Evolutionary conservation across 2,888 invertebrate species (phyloP), one percentile per base, ranked within the genome.

Genomic region (Pherbina coryleti): DNA sequence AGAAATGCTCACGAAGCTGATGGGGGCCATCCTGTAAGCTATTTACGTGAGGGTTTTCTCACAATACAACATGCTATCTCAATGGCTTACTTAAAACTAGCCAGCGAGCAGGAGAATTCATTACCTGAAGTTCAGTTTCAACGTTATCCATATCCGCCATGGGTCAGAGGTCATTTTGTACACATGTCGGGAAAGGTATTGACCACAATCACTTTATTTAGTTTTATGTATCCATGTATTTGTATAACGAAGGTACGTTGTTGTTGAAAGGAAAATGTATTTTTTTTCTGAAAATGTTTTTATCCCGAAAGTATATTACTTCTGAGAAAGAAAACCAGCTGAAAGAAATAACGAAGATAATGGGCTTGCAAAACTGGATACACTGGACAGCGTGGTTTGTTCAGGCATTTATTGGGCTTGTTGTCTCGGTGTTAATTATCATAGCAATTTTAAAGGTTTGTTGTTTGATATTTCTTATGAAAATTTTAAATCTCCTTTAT

Each of bases 221-320:
- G 95, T 84, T 96, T 95, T 85, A 93, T 95, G 80, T 95, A 95
- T 85, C 93, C 94, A 0, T 93, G 94, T 53, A 93, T 95, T 17
- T 94, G 94, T 83, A 94, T 94, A 49, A 93, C 94, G 1, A 93
- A 94, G 88, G 92, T 87, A 71, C 17, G 53, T 22, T 9, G 17
- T 1, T 5, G 9, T 28, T 3, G 8, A 14, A n/a, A 69, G 11
- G 25, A 49, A 37, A 7, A 67, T 22, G 37, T 9, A 25, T n/a
- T n/a, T 5, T 11, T 5, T 66, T n/a, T 67, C 17, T 22, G 5
- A 66, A 66, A 7, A 17, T 3, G 2, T 11, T 8, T 5, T 49
- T 44, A 17, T 51, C 11, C 25, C 17, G 28, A 17, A 14, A 74
- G 73, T 49, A 28, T 22, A 51, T 62, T n/a, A 44, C 11, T 62